These are phyloP conservation scores for Tipula vernalis DNA, from an alignment of 2,888 invertebrate species.

Conservation along the genomic window DNA sequence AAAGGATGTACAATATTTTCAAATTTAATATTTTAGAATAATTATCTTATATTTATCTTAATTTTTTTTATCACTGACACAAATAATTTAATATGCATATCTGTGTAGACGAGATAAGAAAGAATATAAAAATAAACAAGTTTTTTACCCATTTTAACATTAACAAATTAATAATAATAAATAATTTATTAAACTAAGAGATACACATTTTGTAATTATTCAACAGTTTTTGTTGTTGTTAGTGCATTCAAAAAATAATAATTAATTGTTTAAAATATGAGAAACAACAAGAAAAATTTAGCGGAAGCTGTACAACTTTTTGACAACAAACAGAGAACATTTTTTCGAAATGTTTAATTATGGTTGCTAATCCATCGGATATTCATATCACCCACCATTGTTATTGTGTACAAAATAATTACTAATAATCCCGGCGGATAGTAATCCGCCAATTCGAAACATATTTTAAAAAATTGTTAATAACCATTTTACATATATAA, in stretches of 20 bases:
- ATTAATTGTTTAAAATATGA: neutral
- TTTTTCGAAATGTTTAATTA: too few species aligned
- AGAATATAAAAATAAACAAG: neutral
- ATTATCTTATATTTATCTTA: too few species aligned
- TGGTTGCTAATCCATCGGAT: too few species aligned
- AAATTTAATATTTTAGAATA: too few species aligned
- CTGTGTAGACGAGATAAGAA: neutral
- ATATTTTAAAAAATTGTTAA: neutral
- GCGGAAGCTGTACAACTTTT: neutral
- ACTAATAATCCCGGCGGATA: neutral
- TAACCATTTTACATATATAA: neutral
- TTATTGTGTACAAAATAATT: too few species aligned
- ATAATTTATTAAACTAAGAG: neutral
- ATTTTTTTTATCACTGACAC: too few species aligned
- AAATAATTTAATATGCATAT: too few species aligned
- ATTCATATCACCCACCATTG: too few species aligned
- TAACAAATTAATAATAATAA: neutral
- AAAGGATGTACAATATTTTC: too few species aligned
- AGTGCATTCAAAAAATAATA: neutral
- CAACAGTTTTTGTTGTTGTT: neutral
- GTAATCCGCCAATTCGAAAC: neutral
- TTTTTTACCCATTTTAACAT: neutral
- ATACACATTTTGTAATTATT: neutral
- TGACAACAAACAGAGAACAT: neutral
- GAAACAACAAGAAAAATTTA: neutral